Evolutionary conservation across 2,797 vertebrate species (phyloP).

Genomic region (Varecia variegata): DNA sequence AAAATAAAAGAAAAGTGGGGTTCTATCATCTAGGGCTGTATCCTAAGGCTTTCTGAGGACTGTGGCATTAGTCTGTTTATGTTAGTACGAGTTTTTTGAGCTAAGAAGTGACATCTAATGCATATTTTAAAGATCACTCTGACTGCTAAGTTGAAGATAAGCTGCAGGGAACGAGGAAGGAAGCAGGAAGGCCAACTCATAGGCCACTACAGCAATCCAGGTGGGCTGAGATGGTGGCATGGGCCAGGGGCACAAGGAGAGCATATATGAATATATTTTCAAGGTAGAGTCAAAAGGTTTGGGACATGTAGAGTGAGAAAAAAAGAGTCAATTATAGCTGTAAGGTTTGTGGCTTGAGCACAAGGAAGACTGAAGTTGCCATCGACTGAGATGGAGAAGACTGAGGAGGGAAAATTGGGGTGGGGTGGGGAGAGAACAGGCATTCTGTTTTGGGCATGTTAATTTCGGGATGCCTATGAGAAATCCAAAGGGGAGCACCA

Average conservation of each 20-base stretch:
- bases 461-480: not conserved
- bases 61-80: not conserved
- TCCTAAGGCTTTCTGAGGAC: not conserved
- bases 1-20: not conserved
- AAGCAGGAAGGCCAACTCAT: not conserved
- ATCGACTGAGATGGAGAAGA: not conserved
- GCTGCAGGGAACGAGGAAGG: not conserved
- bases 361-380: not conserved
- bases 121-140: not conserved
- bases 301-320: not conserved
- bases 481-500: not conserved
- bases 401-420: not conserved
- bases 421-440: not conserved
- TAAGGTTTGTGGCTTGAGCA: not conserved
- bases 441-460: not conserved
- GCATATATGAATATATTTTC: not conserved
- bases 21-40: not conserved
- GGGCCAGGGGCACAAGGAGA: not conserved
- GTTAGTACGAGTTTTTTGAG: not conserved
- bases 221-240: not conserved
- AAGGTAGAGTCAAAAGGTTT: not conserved
- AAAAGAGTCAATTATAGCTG: not conserved
- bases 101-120: not conserved
- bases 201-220: not conserved
- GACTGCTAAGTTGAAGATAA: not conserved